A percentile compares a stretch with the other conserved stretches of the same genome.
phyloP scores from a whole-genome alignment of 2,888 invertebrate genomes.

The Dasysyrphus albostriatus region DNA sequence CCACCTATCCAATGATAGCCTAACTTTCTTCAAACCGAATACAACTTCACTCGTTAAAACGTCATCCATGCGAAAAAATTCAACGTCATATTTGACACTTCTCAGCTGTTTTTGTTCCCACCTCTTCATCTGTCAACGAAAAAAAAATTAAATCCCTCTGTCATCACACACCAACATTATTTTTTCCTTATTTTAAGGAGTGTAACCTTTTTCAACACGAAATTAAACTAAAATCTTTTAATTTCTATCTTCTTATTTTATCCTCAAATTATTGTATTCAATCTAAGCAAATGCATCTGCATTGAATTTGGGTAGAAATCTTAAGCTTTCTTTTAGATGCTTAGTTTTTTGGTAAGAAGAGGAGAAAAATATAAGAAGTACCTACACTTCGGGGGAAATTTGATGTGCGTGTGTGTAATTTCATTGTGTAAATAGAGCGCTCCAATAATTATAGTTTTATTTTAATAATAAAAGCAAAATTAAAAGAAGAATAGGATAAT shows the following conservation, averaged over 20 bases:
- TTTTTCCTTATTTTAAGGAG: conserved; percentile 68
- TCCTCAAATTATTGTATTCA: conserved; percentile 7
- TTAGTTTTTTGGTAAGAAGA: conserved; percentile 31
- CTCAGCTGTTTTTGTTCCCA: conserved; percentile 68
- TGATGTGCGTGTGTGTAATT: conserved; percentile 55
- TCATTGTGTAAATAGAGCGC: conserved; percentile 67
- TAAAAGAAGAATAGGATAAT: conserved; percentile 79
- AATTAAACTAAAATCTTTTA: conserved; percentile 51
- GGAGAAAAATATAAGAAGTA: conserved; percentile 35
- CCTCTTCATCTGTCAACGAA: conserved; percentile 59
- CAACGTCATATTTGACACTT: conserved; percentile 60
- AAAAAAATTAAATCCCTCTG: conserved; percentile 62
- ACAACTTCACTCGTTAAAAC: conserved; percentile 36
- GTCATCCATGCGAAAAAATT: conserved; percentile 18
- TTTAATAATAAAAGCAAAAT: neutral
- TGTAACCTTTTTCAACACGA: conserved; percentile 62
- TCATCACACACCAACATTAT: conserved; percentile 65
- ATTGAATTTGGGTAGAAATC: conserved; percentile 6
- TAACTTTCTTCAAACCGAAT: conserved; percentile 1
- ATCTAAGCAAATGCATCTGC: conserved; percentile 43
- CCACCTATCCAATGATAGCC: conserved; percentile 5
- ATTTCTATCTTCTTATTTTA: conserved; percentile 33
- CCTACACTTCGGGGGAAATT: conserved; percentile 25
- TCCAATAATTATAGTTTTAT: neutral
- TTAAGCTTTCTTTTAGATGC: conserved; percentile 46